These are phyloP conservation scores for Tipula vernalis DNA, from an alignment of 2,888 invertebrate genomes.

Conservation along the genomic window DNA sequence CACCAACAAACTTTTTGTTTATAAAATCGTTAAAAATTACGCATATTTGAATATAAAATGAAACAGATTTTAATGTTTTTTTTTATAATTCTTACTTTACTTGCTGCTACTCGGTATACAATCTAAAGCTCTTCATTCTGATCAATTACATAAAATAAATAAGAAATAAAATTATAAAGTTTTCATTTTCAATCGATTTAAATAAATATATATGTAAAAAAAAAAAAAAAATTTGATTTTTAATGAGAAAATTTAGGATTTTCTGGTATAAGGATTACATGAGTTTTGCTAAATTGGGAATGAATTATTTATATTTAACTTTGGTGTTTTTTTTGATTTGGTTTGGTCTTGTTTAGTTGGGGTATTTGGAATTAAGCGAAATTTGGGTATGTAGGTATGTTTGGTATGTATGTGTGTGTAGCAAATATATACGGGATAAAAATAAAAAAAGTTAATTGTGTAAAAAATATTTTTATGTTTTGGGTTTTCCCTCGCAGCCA, in stretches of 20 bases:
- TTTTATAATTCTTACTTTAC: background rate
- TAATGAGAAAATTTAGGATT: background rate
- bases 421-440: background rate
- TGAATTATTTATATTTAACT: background rate
- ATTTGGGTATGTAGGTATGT: background rate
- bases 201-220: background rate
- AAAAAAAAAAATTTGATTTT: background rate
- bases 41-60: background rate
- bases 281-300: background rate
- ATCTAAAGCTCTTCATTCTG: background rate
- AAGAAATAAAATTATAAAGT: background rate
- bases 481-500: background rate
- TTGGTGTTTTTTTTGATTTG: background rate
- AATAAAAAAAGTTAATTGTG: background rate
- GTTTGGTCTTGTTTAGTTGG: background rate
- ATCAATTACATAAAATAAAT: background rate
- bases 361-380: background rate
- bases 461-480: background rate
- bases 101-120: background rate
- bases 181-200: background rate
- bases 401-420: background rate
- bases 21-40: constrained; percentile 4
- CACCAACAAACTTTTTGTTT: background rate
- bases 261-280: background rate
- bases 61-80: background rate